Percentiles rank a stretch among this genome's conserved stretches.
Conservation (phyloP, 2,113 vertebrate species). For the Phyllostomus hastatus region DNA sequence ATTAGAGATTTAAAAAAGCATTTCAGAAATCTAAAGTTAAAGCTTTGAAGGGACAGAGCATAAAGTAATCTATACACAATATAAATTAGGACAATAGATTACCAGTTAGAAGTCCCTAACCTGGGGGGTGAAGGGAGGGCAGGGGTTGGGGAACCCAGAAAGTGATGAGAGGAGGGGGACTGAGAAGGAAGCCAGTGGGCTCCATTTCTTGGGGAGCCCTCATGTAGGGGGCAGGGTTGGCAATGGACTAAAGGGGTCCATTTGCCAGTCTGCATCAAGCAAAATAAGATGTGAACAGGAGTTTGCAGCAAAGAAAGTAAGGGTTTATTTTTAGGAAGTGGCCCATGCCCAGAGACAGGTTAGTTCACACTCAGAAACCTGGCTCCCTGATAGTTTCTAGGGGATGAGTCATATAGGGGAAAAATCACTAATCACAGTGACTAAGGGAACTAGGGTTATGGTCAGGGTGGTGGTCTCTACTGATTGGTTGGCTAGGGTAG, state of each 20-base stretch:
- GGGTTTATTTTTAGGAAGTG: neutral
- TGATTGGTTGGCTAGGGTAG: neutral
- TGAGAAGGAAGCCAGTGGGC: neutral
- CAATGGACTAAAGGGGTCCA: neutral
- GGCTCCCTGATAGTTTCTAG: neutral
- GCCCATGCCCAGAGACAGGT: neutral
- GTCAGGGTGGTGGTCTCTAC: too few species aligned
- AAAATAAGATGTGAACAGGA: neutral
- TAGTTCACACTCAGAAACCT: neutral
- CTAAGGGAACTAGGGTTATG: neutral
- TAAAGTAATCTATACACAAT: neutral
- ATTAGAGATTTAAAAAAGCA: neutral
- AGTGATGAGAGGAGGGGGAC: neutral
- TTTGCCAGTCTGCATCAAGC: neutral
- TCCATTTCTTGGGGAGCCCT: neutral
- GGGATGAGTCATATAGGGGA: neutral
- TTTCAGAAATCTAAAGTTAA: neutral
- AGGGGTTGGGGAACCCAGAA: neutral
- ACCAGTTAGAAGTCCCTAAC: neutral
- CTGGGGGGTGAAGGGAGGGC: neutral
- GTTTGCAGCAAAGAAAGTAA: neutral
- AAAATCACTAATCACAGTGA: neutral
- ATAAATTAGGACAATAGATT: neutral
- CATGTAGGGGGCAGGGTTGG: neutral
- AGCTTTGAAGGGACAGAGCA: neutral